Conservation (phyloP, 2,113 vertebrate species). For the Lagopus muta region DNA sequence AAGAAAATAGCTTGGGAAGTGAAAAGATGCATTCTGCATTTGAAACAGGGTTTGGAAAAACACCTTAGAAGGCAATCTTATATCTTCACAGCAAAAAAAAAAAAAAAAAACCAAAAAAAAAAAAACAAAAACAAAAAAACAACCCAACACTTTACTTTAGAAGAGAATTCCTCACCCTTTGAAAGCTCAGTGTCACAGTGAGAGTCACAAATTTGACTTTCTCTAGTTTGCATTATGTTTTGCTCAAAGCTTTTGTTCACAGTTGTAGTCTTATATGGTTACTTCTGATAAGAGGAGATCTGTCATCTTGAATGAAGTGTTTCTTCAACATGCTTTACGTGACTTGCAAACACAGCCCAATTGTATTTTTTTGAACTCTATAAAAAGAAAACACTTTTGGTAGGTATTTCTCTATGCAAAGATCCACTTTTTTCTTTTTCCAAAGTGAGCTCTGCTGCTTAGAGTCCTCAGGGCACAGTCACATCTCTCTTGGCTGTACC, state of each 20-base stretch:
- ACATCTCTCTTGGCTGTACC: not conserved
- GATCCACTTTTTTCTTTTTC: not conserved
- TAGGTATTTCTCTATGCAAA: not conserved
- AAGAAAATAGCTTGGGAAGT: not conserved
- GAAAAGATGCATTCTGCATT: not conserved
- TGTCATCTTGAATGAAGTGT: not conserved
- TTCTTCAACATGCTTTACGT: not conserved
- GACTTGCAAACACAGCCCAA: not conserved
- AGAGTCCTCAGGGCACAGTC: not conserved
- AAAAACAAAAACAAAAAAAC: not conserved
- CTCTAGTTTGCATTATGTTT: not conserved
- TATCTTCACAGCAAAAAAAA: not conserved
- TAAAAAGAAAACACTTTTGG: not conserved
- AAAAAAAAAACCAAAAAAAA: not conserved
- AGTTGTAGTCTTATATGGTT: not conserved
- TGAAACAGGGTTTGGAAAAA: conserved; percentile 18
- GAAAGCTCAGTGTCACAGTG: not conserved
- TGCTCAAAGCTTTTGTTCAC: not conserved
- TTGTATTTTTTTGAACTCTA: not conserved
- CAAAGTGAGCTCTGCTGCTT: not conserved
- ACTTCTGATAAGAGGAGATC: not conserved
- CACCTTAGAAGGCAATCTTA: not conserved
- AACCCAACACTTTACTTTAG: not conserved
- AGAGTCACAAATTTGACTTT: not conserved
- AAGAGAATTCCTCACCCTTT: not conserved